These are phyloP conservation scores for Epistrophella euchroma DNA, from an alignment of 2,888 invertebrate genomes.

Conservation along the genomic window DNA sequence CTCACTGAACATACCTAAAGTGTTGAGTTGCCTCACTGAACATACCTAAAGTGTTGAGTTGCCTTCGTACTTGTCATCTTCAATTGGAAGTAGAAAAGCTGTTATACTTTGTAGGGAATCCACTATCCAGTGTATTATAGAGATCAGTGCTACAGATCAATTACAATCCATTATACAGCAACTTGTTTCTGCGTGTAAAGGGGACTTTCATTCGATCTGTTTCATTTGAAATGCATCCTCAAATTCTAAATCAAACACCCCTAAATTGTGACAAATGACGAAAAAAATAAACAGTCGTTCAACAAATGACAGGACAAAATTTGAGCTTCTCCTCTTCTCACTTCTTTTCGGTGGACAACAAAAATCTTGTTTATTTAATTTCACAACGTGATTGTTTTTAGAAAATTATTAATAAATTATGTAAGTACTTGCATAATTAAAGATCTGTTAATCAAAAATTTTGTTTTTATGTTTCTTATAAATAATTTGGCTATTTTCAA, in stretches of 20 bases:
- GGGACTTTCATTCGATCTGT: too few species aligned
- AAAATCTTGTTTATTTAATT: conserved; percentile 31
- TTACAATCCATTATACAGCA: too few species aligned
- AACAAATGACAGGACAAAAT: not conserved
- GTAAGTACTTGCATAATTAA: conserved; percentile 16
- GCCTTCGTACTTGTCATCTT: too few species aligned
- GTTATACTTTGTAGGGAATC: too few species aligned
- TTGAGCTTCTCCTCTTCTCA: not conserved
- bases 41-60: too few species aligned
- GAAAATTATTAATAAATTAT: conserved; percentile 18
- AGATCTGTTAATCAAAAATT: not conserved
- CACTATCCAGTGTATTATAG: too few species aligned
- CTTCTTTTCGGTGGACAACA: not conserved
- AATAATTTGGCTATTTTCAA: not conserved
- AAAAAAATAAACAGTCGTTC: not conserved
- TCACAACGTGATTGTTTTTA: conserved; percentile 30
- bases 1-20: too few species aligned
- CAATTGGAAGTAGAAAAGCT: too few species aligned
- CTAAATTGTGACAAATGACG: not conserved
- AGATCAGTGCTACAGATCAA: too few species aligned
- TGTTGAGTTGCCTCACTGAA: too few species aligned
- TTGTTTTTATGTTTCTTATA: not conserved
- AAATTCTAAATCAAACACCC: conserved; percentile 15
- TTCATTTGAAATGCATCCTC: too few species aligned
- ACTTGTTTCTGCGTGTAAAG: too few species aligned